Evolutionary conservation across 2,113 vertebrate genomes (phyloP).

Genomic region (Thalassoma bifasciatum): DNA sequence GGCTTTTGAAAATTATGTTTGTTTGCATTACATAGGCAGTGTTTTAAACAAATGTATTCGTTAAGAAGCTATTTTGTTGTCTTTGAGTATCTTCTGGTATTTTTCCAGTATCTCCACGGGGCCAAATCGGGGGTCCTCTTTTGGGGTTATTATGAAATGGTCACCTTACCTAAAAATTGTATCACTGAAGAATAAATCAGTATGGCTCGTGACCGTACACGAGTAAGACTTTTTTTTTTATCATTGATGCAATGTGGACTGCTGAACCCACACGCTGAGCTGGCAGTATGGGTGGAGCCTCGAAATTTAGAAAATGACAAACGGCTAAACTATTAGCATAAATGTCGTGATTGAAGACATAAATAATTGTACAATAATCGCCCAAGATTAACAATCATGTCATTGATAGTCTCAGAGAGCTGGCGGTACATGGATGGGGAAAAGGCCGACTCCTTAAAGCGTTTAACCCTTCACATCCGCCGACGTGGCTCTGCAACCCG

Average conservation of each 20-base stretch:
- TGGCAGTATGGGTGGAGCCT: constrained; percentile 84
- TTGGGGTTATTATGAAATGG: too few relatives aligned
- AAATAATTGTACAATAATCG: not conserved
- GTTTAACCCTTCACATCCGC: constrained; percentile 24
- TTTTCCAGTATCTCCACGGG: too few relatives aligned
- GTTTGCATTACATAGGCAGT: too few relatives aligned
- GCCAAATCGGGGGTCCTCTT: too few relatives aligned
- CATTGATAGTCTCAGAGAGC: too few relatives aligned
- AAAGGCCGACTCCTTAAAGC: constrained; percentile 34
- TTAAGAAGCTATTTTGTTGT: too few relatives aligned
- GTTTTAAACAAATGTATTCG: too few relatives aligned
- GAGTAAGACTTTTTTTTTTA: constrained; percentile 26
- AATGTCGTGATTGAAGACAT: not conserved
- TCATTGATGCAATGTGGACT: constrained; percentile 56
- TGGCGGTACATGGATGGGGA: not conserved
- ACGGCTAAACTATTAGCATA: not conserved
- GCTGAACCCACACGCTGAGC: constrained; percentile 79
- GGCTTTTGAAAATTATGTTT: too few relatives aligned
- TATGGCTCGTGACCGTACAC: constrained; percentile 30
- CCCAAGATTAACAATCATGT: not conserved
- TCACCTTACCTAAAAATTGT: too few relatives aligned
- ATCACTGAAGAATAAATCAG: not conserved
- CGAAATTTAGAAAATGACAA: constrained; percentile 24
- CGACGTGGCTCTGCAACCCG: constrained; percentile 73
- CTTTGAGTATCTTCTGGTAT: too few relatives aligned